Evolutionary conservation across 2,888 invertebrate genomes (phyloP), one percentile per base, ranked within the genome.

Genomic region (Cybosia mesomella): DNA sequence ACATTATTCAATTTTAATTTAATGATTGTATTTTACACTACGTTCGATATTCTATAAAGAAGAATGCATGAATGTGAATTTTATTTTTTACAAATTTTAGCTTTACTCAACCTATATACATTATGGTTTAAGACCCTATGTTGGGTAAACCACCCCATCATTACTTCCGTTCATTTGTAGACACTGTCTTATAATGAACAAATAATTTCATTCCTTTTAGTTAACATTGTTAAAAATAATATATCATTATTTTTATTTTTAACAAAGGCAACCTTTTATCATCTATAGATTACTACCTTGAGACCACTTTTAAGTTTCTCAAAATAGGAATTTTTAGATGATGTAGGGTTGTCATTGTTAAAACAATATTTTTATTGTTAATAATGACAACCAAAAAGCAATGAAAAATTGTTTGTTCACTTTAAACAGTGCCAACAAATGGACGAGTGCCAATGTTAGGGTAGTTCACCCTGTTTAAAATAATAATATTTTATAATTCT

Each of bases 1-100:
- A 90, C 87, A 78, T 84, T 86, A 72, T 85, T 83, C 76, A 83
- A 87, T 89, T 89, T 91, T 69, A 86, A 87, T 92, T 90, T 90
- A 88, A 88, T 87, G 91, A 91, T 92, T 85, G 82, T 82, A 82
- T 82, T 80, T 81, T 84, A 81, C 78, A 84, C 85, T 85, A 72
- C 74, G 72, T 73, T 66, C 10, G 22, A 54, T 88, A 82, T 87
- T 85, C 71, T 80, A 77, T 74, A 70, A 69, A 68, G 74, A 83
- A 84, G 85, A 85, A 87, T 87, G 89, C 90, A 89, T 88, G 88
- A 72, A 82, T 77, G 79, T 82, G 76, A 80, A 75, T 80, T 80
- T 70, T 86, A 86, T 86, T 83, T 73, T 74, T 69, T 75, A 70
- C 72, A 70, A 66, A 80, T 61, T 68, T 82, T 60, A 60, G 75